phyloP scores from a whole-genome alignment of 2,888 invertebrate genomes.

The Scaptodrosophila latifasciaeformis region DNA sequence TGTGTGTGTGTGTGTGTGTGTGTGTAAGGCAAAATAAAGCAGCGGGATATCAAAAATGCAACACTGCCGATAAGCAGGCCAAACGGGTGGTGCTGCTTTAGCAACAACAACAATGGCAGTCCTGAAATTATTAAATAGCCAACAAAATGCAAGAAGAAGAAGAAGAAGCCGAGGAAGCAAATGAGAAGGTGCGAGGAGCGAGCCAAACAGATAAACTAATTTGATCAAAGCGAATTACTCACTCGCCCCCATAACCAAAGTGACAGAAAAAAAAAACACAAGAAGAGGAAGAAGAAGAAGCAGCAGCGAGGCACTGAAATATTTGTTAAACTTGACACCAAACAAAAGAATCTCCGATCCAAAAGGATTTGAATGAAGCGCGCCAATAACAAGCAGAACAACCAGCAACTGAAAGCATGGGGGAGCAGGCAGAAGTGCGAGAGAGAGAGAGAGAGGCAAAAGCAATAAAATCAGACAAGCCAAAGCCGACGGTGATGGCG shows the following conservation, averaged over 20 bases:
- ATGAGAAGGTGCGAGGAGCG: too few species aligned
- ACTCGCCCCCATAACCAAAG: slow-evolving; percentile 50
- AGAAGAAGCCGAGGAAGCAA: slow-evolving; percentile 37
- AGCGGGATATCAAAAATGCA: slow-evolving; percentile 55
- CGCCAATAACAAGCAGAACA: too few species aligned
- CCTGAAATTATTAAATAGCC: too few species aligned
- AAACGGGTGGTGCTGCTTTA: background rate
- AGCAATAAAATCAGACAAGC: slow-evolving; percentile 5
- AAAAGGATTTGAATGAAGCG: slow-evolving; percentile 63
- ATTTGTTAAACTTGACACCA: slow-evolving; percentile 73
- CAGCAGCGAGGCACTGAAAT: too few species aligned
- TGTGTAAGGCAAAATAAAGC: too few species aligned
- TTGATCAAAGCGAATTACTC: slow-evolving; percentile 54
- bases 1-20: slow-evolving; percentile 51
- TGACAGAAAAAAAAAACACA: too few species aligned
- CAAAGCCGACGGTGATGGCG: too few species aligned
- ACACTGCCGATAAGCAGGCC: slow-evolving; percentile 51
- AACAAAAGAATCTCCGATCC: slow-evolving; percentile 72
- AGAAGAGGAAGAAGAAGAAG: too few species aligned
- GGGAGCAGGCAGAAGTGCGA: too few species aligned
- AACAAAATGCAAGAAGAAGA: slow-evolving; percentile 13
- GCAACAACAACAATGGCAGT: slow-evolving; percentile 41
- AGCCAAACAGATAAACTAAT: too few species aligned
- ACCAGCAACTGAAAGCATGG: too few species aligned
- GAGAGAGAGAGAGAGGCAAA: slow-evolving; percentile 2